These are phyloP conservation scores for Pantherophis vulpinus DNA, from an alignment of 2,797 vertebrate genomes.

Conservation along the genomic window DNA sequence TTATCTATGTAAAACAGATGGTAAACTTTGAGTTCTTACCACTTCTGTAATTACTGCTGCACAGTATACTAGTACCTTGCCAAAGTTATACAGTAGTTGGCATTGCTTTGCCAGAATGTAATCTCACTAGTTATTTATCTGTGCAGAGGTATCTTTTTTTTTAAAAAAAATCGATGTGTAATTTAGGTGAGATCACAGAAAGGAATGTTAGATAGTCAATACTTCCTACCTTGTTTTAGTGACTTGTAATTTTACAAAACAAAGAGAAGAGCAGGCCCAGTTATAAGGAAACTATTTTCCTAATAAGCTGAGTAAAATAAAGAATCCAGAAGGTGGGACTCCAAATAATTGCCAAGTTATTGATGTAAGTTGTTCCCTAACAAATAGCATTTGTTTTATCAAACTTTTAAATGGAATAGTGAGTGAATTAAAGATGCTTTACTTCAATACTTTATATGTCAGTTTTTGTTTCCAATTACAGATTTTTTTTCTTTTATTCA, in stretches of 20 bases:
- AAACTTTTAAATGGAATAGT: background rate
- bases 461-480: background rate
- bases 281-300: conserved; percentile 10
- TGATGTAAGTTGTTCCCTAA: conserved; percentile 10
- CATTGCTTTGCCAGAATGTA: conserved; percentile 42
- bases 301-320: background rate
- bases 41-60: conserved; percentile 43
- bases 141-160: conserved; percentile 34
- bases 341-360: background rate
- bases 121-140: conserved; percentile 54
- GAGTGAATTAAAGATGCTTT: background rate
- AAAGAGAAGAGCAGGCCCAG: background rate
- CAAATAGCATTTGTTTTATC: background rate
- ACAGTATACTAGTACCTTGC: conserved; percentile 26
- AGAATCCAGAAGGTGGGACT: background rate
- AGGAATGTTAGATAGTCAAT: conserved; percentile 53
- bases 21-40: conserved; percentile 39
- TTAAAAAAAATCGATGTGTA: conserved; percentile 50
- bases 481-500: background rate
- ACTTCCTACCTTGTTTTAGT: conserved; percentile 47
- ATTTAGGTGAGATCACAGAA: conserved; percentile 51
- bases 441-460: background rate
- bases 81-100: conserved; percentile 44
- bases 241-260: conserved; percentile 30
- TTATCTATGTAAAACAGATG: conserved; percentile 48